Evolutionary conservation across 2,113 vertebrate genomes (phyloP).

Genomic region (Ciconia maguari): DNA sequence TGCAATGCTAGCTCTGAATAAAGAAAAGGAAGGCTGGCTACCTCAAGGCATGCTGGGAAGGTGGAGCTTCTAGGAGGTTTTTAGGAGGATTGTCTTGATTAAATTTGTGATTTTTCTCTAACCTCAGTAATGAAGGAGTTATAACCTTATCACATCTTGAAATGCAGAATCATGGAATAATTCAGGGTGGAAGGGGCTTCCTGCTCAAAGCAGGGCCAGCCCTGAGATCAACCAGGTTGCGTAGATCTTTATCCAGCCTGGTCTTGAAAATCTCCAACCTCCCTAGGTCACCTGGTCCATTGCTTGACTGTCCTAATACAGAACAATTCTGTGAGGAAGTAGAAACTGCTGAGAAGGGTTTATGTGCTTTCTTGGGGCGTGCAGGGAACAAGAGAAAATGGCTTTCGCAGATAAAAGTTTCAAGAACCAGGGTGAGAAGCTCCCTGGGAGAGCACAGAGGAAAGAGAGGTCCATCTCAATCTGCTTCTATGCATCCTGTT

Average conservation of each 20-base stretch:
- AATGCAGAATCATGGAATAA: background rate
- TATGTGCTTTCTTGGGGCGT: background rate
- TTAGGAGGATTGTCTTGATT: background rate
- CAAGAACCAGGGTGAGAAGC: background rate
- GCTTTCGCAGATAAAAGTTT: background rate
- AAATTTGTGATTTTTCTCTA: background rate
- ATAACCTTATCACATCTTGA: background rate
- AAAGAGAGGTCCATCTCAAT: background rate
- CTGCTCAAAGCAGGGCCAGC: background rate
- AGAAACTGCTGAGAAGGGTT: background rate
- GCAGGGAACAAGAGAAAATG: background rate
- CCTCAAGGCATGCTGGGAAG: background rate
- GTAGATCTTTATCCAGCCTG: background rate
- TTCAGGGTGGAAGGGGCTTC: background rate
- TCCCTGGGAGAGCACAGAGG: background rate
- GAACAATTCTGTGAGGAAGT: background rate
- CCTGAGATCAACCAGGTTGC: background rate
- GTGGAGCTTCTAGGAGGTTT: background rate
- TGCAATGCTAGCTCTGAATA: background rate
- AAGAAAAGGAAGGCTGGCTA: background rate
- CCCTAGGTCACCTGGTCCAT: background rate
- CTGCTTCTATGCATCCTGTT: background rate
- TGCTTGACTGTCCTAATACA: background rate
- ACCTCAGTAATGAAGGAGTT: background rate
- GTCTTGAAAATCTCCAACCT: background rate